phyloP scores from a whole-genome alignment of 2,797 vertebrate species.

The Cephalopachus bancanus region DNA sequence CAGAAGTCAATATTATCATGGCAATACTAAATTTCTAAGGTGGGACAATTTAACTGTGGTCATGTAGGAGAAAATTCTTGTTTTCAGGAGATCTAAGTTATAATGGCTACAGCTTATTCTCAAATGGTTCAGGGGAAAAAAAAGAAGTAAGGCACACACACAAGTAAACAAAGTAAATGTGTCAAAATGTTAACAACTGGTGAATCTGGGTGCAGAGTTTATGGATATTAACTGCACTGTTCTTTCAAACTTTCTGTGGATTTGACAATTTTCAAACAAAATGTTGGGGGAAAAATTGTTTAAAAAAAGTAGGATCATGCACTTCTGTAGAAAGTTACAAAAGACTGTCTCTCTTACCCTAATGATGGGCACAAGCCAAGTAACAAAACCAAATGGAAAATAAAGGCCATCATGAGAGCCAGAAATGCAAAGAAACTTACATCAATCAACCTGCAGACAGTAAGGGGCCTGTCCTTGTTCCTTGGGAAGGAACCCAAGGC shows the following conservation, averaged over 20 bases:
- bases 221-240: neutral
- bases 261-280: neutral
- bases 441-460: neutral
- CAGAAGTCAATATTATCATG: fast-evolving
- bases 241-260: neutral
- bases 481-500: fast-evolving
- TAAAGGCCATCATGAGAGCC: neutral
- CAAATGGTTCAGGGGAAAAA: neutral
- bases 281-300: neutral
- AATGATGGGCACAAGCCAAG: neutral
- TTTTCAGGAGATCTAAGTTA: neutral
- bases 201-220: neutral
- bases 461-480: fast-evolving
- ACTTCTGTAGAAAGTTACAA: neutral
- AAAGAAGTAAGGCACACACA: too few relatives aligned
- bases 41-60: neutral
- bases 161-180: fast-evolving
- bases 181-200: neutral
- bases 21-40: neutral
- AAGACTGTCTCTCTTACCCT: neutral
- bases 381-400: neutral
- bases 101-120: neutral
- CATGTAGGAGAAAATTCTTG: fast-evolving
- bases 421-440: neutral
- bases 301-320: neutral